A percentile compares a stretch with the other conserved stretches of the same genome.
Conservation (phyloP, 2,888 invertebrate genomes). For the Lasioglossum zephyrum region DNA sequence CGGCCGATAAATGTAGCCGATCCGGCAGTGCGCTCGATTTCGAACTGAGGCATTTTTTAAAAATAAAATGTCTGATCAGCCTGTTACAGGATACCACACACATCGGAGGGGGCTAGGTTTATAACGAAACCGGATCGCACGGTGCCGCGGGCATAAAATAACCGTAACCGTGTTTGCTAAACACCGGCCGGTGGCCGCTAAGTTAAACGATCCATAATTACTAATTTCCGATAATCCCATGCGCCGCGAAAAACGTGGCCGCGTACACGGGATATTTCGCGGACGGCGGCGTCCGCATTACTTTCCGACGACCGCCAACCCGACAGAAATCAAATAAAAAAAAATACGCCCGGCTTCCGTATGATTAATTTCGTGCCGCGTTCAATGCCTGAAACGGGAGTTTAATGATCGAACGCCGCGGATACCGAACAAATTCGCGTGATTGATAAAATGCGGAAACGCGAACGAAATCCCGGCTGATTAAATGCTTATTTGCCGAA, state of each 20-base stretch:
- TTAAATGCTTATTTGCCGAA: not conserved
- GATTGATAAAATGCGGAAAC: not conserved
- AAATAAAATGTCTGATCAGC: constrained; percentile 20
- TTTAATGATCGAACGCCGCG: not conserved
- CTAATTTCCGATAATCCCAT: constrained; percentile 44
- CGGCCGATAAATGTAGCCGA: constrained; percentile 22
- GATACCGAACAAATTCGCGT: not conserved
- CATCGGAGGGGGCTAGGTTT: not conserved
- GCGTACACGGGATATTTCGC: not conserved
- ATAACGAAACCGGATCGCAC: constrained; percentile 12
- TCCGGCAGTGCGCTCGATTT: not conserved
- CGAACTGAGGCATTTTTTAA: constrained; percentile 17
- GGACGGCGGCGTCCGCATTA: not conserved
- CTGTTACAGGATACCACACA: not conserved
- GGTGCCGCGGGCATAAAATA: constrained; percentile 41
- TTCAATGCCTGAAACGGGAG: no score
- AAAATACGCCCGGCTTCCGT: not conserved
- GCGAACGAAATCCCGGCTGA: not conserved
- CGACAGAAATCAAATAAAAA: not conserved
- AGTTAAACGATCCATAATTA: constrained; percentile 51
- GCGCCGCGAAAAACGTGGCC: constrained; percentile 15
- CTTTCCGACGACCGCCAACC: not conserved
- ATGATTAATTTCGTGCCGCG: not conserved
- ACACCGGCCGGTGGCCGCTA: constrained; percentile 18
- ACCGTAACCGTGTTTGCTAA: constrained; percentile 47